Base-by-base conservation (phyloP, 2,797 vertebrate genomes). In the Rhynchonycteris naso region DNA sequence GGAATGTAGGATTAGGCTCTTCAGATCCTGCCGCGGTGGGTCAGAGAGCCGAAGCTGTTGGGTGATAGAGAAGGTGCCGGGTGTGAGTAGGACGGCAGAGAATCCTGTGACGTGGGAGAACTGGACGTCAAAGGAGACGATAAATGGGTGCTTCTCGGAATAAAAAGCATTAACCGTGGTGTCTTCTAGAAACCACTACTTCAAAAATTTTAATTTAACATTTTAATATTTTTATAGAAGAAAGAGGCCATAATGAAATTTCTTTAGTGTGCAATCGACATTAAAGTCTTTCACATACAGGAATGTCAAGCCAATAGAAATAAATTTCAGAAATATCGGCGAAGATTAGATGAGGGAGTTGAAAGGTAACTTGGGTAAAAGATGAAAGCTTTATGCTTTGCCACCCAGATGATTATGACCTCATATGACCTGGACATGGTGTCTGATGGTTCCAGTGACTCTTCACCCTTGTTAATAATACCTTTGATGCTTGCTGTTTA, bases 151-250 rank as follows among this genome's bases (percentile, higher is more conserved):
- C 69, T 95, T 97, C 95, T 95, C 56, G 58, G 94, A 94, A 96
- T 71, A 86, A 88, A 89, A 88, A 66, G 61, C 90, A 61, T 93
- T 95, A 97, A 95, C 80, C 0, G 0, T 28, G 30, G 72, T 38
- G 38, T 94, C 91, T 94, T 91, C 82, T 88, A 96, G 84, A 95
- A 97, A 92, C 72, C 7, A 47, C 61, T 78, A 74, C 87, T 93
- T 97, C 83, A 94, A 84, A 83, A 52, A 58, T 95, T 95, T 95
- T 91, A 88, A 96, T 97, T 97, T 94, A 97, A 90, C 89, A 90
- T 90, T 96, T 96, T 95, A 91, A 93, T 96, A 90, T 81, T 94
- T 97, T 88, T 93, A 72, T 86, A 92, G 93, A 94, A 84, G 72
- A 92, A 43, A 80, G 88, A 93, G 59, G 43, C 79, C 76, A 75